These are phyloP conservation scores for Cephus rjabovi DNA, from an alignment of 2,888 invertebrate species.

Conservation along the genomic window DNA sequence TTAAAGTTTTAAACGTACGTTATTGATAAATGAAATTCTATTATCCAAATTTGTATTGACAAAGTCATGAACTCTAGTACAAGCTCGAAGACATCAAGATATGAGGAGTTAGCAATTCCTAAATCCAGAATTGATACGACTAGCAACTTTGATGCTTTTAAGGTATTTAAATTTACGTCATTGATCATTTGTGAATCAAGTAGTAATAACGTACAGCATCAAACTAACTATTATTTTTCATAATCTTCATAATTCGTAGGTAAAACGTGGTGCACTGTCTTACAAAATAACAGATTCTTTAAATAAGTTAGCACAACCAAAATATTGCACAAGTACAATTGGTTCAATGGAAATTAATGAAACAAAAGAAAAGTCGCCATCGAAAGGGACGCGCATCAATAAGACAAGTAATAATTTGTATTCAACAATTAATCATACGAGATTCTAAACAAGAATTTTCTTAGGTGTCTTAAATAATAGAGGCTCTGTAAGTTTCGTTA, in stretches of 20 bases:
- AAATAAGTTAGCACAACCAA: constrained; percentile 39
- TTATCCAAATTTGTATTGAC: background rate
- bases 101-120: constrained; percentile 33
- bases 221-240: background rate
- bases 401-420: background rate
- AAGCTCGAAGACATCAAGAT: constrained; percentile 22
- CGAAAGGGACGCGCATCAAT: background rate
- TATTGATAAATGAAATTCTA: background rate
- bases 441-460: background rate
- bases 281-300: constrained; percentile 38
- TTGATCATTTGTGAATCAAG: constrained; percentile 3
- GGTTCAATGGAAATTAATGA: background rate
- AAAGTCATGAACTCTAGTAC: background rate
- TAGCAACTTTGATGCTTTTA: constrained; percentile 22
- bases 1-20: background rate
- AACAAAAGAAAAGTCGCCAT: background rate
- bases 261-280: constrained; percentile 35
- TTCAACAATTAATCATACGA: background rate
- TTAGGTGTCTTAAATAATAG: background rate
- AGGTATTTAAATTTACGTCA: constrained; percentile 13
- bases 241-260: constrained; percentile 24
- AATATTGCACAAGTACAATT: constrained; percentile 4
- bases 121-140: constrained; percentile 30
- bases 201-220: background rate
- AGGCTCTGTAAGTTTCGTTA: background rate